Base-by-base conservation (phyloP, 2,113 vertebrate species). In the Oryzias javanicus region DNA sequence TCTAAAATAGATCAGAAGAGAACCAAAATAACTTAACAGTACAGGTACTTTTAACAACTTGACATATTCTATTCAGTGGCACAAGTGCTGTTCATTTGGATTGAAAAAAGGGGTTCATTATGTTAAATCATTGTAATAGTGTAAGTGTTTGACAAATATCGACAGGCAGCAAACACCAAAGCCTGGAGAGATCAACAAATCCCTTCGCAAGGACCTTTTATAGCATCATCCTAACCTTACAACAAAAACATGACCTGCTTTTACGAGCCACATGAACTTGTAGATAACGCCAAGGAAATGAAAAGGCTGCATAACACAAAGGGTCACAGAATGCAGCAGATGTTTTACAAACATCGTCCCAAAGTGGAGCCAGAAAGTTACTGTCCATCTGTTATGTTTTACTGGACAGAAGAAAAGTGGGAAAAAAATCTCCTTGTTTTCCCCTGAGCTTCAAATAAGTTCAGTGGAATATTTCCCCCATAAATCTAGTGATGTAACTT, bases 221-320 rank as follows among this genome's bases (percentile, higher is more conserved):
- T 62, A 78, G 56, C 79, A 74, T 75, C 73, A 80, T 78, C 55
- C 66, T 81, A 81, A 86, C 70, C 74, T 72, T 49, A 61, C 41
- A 79, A 57, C 63, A 61, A 72, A 82, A 83, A 85, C 76, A 72
- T 70, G 70, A 86, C 58, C 65, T 60, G 55, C 60, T 82, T 80
- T 75, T 58, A 85, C 47, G 72, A 72, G 68, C 65, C 61, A 78
- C 69, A 64, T 47, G 48, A 56, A 35, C 42, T 76, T 70, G 72
- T 65, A 64, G 74, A 65, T 64, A 62, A 18, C 55, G 74, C 62
- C 24, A 10, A 3, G 14, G 44, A 15, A 46, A 46, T 46, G 44
- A 14, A 20, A 70, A 59, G 58, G 56, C 54, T 7, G 0, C 10
- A 56, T 68, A 53, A 66, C 70, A 79, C 60, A 58, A 63, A 72